phyloP scores from a whole-genome alignment of 2,797 vertebrate genomes.

The Coilia nasus region DNA sequence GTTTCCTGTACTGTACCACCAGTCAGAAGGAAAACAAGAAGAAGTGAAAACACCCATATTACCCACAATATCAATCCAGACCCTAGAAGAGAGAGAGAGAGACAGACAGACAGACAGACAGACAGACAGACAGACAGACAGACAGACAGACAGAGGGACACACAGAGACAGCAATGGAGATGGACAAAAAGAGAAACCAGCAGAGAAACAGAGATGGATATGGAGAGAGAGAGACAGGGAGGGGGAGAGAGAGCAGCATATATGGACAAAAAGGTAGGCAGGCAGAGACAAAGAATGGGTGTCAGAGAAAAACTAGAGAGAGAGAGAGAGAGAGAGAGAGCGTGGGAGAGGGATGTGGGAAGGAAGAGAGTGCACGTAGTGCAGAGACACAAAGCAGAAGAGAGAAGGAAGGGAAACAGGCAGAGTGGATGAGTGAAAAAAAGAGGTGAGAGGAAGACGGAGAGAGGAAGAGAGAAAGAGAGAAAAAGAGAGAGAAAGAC shows the following conservation, averaged over 20 bases:
- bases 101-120: neutral
- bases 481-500: neutral
- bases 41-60: neutral
- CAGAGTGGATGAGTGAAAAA: neutral
- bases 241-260: neutral
- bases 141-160: neutral
- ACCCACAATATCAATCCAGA: neutral
- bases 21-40: neutral
- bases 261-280: neutral
- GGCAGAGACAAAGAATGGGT: neutral
- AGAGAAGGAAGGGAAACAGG: no score
- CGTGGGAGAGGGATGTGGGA: no score
- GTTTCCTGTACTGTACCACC: no score
- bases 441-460: neutral
- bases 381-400: no score
- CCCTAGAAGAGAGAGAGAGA: neutral
- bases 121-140: neutral
- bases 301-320: neutral
- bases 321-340: neutral
- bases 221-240: neutral
- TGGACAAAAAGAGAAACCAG: neutral
- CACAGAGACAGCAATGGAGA: neutral
- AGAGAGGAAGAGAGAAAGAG: neutral
- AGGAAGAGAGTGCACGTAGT: no score
- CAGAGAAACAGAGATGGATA: neutral